These are phyloP conservation scores for Xiphorhynchus elegans DNA, from an alignment of 2,113 vertebrate species.

Conservation along the genomic window DNA sequence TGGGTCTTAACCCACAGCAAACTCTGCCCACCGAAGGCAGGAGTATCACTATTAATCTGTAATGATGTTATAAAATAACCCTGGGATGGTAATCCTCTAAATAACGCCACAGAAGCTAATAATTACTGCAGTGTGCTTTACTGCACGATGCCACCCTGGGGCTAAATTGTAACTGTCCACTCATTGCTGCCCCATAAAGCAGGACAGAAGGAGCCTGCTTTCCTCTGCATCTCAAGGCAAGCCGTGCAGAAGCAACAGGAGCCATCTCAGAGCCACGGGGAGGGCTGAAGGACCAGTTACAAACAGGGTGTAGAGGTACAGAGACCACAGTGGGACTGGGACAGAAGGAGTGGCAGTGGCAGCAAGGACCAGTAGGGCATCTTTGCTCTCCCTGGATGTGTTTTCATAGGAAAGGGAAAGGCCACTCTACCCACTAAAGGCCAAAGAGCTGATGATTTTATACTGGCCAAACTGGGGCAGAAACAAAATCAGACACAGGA, in stretches of 20 bases:
- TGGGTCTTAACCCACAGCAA: slow-evolving; percentile 66
- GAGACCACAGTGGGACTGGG: not conserved
- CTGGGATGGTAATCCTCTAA: slow-evolving; percentile 36
- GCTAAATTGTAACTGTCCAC: slow-evolving; percentile 17
- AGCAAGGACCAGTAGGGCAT: not conserved
- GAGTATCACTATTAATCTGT: slow-evolving; percentile 59
- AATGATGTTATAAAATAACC: slow-evolving; percentile 61
- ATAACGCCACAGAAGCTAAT: slow-evolving; percentile 58
- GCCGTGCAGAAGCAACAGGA: not conserved
- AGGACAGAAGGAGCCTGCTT: not conserved
- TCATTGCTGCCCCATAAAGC: not conserved
- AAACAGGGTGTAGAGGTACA: too few species aligned
- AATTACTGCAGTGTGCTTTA: slow-evolving; percentile 62
- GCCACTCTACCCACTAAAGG: not conserved
- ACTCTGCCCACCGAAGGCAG: slow-evolving; percentile 53
- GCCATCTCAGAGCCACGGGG: fast-evolving
- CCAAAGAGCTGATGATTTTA: not conserved
- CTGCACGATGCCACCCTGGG: slow-evolving; percentile 10
- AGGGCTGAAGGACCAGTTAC: not conserved
- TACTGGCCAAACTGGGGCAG: not conserved
- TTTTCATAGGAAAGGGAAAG: not conserved
- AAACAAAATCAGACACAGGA: not conserved
- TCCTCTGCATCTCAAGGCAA: not conserved
- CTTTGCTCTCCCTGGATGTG: not conserved
- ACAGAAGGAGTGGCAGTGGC: not conserved